These are phyloP conservation scores for Trichechus manatus DNA, from an alignment of 2,113 vertebrate genomes.

Conservation along the genomic window DNA sequence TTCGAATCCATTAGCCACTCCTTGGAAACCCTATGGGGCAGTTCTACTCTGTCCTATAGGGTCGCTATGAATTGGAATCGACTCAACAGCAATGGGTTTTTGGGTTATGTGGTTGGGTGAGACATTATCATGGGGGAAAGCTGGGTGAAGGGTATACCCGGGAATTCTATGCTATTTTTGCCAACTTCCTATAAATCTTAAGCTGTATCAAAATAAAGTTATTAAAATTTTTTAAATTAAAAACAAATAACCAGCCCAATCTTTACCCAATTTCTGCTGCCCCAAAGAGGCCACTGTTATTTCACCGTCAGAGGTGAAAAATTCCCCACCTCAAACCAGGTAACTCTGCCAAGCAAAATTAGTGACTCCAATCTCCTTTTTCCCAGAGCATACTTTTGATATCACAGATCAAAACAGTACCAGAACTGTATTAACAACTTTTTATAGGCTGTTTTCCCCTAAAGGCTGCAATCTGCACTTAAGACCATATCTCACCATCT, in stretches of 20 bases:
- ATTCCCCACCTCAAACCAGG: neutral
- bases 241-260: neutral
- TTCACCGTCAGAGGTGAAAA: neutral
- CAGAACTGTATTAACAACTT: neutral
- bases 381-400: neutral
- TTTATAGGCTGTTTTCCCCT: neutral
- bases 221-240: neutral
- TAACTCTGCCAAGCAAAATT: neutral
- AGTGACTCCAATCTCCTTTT: neutral
- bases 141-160: neutral
- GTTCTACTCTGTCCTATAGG: no score
- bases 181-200: neutral
- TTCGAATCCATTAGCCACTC: no score
- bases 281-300: neutral
- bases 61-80: no score
- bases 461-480: neutral
- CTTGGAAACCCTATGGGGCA: no score
- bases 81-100: no score
- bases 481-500: neutral
- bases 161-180: neutral
- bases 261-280: neutral
- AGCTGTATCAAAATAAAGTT: neutral
- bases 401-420: neutral
- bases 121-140: neutral
- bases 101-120: no score